Conservation (phyloP, 2,113 vertebrate genomes). For the Steatornis caripensis region DNA sequence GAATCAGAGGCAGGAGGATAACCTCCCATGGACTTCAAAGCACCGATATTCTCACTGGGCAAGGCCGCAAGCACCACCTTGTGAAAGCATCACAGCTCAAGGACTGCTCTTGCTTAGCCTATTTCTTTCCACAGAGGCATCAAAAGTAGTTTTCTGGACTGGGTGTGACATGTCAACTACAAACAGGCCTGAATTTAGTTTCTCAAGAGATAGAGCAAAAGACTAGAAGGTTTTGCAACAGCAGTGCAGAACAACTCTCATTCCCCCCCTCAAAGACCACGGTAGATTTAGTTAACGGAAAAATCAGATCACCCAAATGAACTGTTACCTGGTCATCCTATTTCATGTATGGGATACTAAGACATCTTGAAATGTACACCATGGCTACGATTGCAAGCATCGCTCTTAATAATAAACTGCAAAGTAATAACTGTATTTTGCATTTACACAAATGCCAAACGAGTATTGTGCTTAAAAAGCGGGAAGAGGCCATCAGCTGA, state of each 20-base stretch:
- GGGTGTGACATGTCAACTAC: neutral
- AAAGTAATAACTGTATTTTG: neutral
- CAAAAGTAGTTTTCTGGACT: neutral
- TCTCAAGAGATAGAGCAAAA: neutral
- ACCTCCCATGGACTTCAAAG: neutral
- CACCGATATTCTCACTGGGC: neutral
- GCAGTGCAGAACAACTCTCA: neutral
- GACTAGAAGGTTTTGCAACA: neutral
- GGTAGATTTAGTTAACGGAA: neutral
- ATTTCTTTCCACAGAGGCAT: neutral
- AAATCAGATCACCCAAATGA: neutral
- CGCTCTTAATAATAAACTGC: neutral
- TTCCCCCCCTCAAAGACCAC: neutral
- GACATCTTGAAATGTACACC: accelerated
- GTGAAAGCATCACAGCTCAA: neutral
- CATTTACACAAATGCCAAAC: neutral
- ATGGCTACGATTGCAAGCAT: neutral
- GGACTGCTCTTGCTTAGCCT: neutral
- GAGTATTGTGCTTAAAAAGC: neutral
- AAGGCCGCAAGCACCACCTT: neutral
- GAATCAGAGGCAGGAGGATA: neutral
- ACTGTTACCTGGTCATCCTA: neutral
- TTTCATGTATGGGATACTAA: neutral
- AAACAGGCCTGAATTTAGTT: neutral
- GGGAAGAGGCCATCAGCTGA: neutral